These are phyloP conservation scores for Oreochromis spilurus DNA, from an alignment of 2,113 vertebrate species.

Conservation along the genomic window DNA sequence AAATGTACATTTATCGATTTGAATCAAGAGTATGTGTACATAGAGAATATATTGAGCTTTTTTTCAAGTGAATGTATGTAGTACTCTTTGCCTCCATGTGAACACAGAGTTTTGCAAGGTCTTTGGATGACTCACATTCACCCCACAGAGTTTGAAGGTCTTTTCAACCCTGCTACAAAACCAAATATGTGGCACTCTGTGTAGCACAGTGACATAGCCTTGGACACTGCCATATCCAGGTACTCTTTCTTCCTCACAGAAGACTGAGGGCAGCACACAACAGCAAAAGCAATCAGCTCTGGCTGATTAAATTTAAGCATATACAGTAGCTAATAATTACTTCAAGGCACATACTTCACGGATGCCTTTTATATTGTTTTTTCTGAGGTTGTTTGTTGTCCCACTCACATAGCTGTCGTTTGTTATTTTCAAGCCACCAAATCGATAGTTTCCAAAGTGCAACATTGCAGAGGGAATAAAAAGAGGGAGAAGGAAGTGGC, in stretches of 20 bases:
- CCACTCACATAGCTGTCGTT: constrained; percentile 29
- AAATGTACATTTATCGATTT: not conserved
- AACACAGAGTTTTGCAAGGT: not conserved
- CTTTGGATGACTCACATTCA: constrained; percentile 26
- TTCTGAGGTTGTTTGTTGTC: constrained; percentile 46
- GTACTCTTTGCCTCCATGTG: not conserved
- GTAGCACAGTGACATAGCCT: constrained; percentile 5
- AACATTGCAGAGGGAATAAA: constrained; percentile 51
- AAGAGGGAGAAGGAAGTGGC: constrained; percentile 34
- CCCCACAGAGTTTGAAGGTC: constrained; percentile 19
- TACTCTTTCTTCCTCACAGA: not conserved
- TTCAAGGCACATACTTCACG: constrained; percentile 20
- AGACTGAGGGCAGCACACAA: not conserved
- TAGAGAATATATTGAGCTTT: not conserved
- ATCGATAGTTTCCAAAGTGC: constrained; percentile 64
- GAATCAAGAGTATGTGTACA: not conserved
- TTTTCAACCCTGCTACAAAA: not conserved
- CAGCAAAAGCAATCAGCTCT: constrained; percentile 9
- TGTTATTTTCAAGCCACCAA: constrained; percentile 63
- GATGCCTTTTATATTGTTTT: constrained; percentile 31
- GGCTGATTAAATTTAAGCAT: constrained; percentile 41
- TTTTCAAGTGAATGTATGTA: not conserved
- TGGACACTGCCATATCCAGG: not conserved
- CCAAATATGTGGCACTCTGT: not conserved
- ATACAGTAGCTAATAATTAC: constrained; percentile 49